These are phyloP conservation scores for Sceloporus tristichus DNA, from an alignment of 2,113 vertebrate genomes.

Conservation along the genomic window DNA sequence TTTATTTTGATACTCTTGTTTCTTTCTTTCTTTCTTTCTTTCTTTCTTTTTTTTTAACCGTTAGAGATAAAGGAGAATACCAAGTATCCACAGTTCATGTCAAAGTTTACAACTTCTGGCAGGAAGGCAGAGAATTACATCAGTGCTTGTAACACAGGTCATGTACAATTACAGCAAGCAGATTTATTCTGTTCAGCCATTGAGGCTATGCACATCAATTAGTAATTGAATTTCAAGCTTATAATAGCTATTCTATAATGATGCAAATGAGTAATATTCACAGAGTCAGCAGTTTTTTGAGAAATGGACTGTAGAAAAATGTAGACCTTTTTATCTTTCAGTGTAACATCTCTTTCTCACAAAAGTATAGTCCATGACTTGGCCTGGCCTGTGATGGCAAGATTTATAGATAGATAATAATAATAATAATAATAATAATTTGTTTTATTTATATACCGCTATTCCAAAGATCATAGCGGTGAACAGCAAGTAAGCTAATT, in stretches of 20 bases:
- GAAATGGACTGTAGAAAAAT: background rate
- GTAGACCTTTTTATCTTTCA: background rate
- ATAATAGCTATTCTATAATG: slow-evolving; percentile 18
- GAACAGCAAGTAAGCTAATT: too few species aligned
- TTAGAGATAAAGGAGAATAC: background rate
- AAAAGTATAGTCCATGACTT: background rate
- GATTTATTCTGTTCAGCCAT: slow-evolving; percentile 33
- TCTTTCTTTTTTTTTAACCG: background rate
- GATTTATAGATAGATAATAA: background rate
- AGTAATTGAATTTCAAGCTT: slow-evolving; percentile 56
- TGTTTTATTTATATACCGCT: too few species aligned
- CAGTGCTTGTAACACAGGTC: slow-evolving; percentile 19
- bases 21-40: background rate
- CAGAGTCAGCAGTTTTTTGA: background rate
- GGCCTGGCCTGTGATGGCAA: background rate
- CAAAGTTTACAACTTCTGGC: slow-evolving; percentile 12
- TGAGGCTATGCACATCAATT: slow-evolving; percentile 46
- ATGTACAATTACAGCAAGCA: slow-evolving; percentile 32
- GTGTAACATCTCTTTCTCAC: background rate
- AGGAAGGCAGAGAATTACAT: background rate
- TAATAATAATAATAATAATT: too few species aligned
- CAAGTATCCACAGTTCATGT: background rate
- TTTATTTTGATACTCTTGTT: slow-evolving; percentile 18
- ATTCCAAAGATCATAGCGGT: too few species aligned
- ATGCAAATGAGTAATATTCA: slow-evolving; percentile 33